Base-by-base conservation (phyloP, 2,888 invertebrate genomes). In the Caenorhabditis sulstoni region DNA sequence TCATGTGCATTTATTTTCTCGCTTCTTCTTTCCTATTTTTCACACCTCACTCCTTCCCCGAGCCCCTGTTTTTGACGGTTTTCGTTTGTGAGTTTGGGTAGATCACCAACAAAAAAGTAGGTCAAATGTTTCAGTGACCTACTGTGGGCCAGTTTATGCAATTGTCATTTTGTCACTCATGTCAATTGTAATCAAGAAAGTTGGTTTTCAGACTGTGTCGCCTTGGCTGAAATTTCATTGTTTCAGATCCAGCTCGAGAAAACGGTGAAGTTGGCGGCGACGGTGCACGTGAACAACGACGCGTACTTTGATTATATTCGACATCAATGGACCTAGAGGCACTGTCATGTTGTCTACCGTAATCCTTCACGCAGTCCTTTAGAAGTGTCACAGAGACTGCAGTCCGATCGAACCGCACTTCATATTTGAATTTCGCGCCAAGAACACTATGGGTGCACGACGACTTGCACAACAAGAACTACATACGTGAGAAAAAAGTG, bases 1-100 rank as follows among this genome's bases (percentile, higher is more conserved):
- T 73, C 41, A 62, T 73, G 55, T 5, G 57, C 7, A n/a, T n/a
- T 12, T 73, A 73, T 20, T 73, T 73, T 50, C 5, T 66, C 16
- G 16, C 18, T 9, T 37, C 49, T 9, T 20, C 47, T 9, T 12
- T 47, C 9, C 1, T 3, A 50, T 12, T 23, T 23, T 23, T 50
- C 12, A 14, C 12, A 14, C 9, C 11, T 9, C 9, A 23, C 7
- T 29, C 29, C 23, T 3, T 50, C 1, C 11, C 23, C 3, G 23
- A 23, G 12, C 23, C 23, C 1, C 11, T 23, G 4, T 50, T 50
- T 11, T 23, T 50, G 50, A 23, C 23, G 1, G 22, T 12, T 2
- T 23, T 22, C 11, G 23, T 7, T 9, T 18, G 20, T 47, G 47
- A 16, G 29, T 29, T 3, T 5, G 3, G 47, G 18, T 47, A 16